Conservation (phyloP, 2,113 vertebrate species). For the Felis chaus region DNA sequence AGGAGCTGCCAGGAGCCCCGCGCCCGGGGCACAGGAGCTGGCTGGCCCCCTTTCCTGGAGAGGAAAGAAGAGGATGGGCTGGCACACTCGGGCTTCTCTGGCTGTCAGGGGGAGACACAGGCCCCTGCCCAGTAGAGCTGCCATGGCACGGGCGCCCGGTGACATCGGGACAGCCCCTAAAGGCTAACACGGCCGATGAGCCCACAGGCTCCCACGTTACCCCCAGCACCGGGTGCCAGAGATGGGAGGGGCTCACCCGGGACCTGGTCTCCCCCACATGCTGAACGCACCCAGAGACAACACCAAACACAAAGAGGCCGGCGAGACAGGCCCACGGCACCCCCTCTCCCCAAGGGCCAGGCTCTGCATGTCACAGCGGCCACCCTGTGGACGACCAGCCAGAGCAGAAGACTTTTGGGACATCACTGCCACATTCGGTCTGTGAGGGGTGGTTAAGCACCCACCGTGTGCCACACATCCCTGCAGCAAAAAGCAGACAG, state of each 20-base stretch:
- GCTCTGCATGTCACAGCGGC: background rate
- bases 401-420: background rate
- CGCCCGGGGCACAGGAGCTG: background rate
- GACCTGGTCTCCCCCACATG: background rate
- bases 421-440: background rate
- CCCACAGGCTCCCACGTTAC: background rate
- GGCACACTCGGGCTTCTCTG: background rate
- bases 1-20: background rate
- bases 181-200: accelerated
- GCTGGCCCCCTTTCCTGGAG: background rate
- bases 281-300: background rate
- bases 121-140: background rate
- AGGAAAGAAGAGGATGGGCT: too few species aligned
- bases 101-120: accelerated
- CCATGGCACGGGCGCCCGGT: accelerated
- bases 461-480: background rate
- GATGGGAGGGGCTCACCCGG: background rate
- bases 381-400: background rate
- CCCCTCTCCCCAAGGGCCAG: too few species aligned
- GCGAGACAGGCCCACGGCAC: background rate
- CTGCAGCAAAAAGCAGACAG: background rate
- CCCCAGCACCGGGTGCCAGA: accelerated
- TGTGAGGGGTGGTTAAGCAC: too few species aligned
- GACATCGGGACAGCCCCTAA: accelerated
- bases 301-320: background rate